Conservation (phyloP, 2,797 vertebrate species). For the Leptoclinus maculatus region DNA sequence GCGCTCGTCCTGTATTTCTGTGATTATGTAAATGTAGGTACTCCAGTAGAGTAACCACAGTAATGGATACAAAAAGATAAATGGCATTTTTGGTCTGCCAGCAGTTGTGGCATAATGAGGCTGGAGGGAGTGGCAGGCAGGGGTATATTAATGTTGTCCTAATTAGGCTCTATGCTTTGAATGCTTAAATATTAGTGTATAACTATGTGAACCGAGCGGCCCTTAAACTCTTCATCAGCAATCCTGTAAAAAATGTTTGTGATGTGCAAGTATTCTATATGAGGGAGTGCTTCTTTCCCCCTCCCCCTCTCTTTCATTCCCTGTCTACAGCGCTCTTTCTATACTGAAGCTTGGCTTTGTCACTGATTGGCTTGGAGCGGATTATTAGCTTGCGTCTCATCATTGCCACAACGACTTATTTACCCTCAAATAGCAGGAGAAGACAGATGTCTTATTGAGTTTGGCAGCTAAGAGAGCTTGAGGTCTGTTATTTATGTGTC, state of each 20-base stretch:
- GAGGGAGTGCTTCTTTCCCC: not conserved
- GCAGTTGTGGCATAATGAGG: conserved; percentile 67
- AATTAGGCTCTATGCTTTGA: conserved; percentile 69
- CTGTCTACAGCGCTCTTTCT: conserved; percentile 5
- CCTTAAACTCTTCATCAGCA: conserved; percentile 63
- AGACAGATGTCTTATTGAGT: conserved; percentile 43
- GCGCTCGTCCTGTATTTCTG: conserved; percentile 25
- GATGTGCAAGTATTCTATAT: conserved; percentile 50
- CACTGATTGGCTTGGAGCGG: conserved; percentile 56
- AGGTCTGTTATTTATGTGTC: conserved; percentile 22
- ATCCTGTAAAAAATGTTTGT: conserved; percentile 42
- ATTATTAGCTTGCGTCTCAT: conserved; percentile 64
- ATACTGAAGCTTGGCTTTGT: conserved; percentile 19
- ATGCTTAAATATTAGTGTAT: conserved; percentile 62
- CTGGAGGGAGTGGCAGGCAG: conserved; percentile 28
- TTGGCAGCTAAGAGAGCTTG: conserved; percentile 18
- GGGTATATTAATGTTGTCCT: conserved; percentile 65
- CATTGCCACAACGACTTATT: conserved; percentile 48
- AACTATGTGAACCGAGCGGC: conserved; percentile 47
- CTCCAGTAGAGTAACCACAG: conserved; percentile 52
- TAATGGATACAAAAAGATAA: conserved; percentile 57
- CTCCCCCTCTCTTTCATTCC: not conserved
- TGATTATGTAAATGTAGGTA: conserved; percentile 54
- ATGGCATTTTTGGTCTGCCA: conserved; percentile 58
- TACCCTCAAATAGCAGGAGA: conserved; percentile 40